Conservation (phyloP, 2,797 vertebrate species). For the Acanthurus leucopareius region DNA sequence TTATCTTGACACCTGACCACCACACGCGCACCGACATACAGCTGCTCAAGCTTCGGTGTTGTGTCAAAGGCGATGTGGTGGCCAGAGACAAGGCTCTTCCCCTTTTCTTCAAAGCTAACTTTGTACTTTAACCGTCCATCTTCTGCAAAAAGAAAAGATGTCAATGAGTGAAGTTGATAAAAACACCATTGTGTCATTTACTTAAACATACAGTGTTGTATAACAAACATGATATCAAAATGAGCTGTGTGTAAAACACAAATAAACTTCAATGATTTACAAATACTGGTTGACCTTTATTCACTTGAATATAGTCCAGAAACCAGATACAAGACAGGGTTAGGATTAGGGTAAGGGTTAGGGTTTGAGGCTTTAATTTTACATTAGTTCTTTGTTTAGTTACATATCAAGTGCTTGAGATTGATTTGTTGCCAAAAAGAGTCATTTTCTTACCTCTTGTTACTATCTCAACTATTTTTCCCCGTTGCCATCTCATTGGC, state of each 20-base stretch:
- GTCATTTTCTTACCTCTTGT: conserved; percentile 61
- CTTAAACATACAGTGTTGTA: too few species aligned
- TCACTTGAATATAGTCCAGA: too few species aligned
- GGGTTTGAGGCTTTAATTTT: too few species aligned
- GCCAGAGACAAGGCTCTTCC: conserved; percentile 91
- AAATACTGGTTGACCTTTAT: too few species aligned
- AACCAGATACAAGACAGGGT: too few species aligned
- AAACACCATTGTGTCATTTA: too few species aligned
- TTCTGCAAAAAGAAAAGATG: conserved; percentile 41
- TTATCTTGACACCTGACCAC: conserved; percentile 90
- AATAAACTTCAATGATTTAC: too few species aligned
- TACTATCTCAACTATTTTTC: conserved; percentile 72
- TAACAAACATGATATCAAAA: too few species aligned
- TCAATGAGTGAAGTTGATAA: not conserved
- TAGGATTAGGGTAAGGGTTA: too few species aligned
- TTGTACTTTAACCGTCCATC: conserved; percentile 87
- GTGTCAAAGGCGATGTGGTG: conserved; percentile 92
- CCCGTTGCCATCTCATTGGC: conserved; percentile 72
- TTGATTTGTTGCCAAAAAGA: too few species aligned
- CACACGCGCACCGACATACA: conserved; percentile 91
- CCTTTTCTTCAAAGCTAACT: conserved; percentile 92
- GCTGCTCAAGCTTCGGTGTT: conserved; percentile 84
- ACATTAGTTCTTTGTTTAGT: too few species aligned
- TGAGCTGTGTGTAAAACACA: too few species aligned
- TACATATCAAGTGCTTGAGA: not conserved